Evolutionary conservation across 2,113 vertebrate genomes (phyloP), one percentile per base, ranked within the genome.

Genomic region (Epinephelus cyanopodus): DNA sequence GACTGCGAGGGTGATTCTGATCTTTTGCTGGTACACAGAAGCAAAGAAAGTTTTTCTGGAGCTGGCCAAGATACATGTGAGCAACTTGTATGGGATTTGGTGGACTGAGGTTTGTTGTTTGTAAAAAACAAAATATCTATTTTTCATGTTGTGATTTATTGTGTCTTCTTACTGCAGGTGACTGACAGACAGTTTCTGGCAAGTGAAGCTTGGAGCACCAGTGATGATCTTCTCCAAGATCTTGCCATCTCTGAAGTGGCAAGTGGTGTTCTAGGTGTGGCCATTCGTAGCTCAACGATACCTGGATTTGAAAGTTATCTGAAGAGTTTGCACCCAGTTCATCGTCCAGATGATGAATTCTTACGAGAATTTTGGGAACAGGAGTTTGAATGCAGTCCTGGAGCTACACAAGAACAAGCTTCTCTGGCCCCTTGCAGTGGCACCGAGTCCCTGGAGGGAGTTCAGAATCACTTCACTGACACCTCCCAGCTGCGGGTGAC

Each of bases 201-300:
- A 81, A 94, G 95, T 77, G 95, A 95, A 79, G 89, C 92, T 19
- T 96, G 94, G 95, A 95, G 95, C 78, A 94, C 93, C 37, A 94
- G 90, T 77, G 45, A 64, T 5, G 47, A 87, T 39, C 71, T 95
- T 37, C 71, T 95, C 33, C 60, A 74, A 71, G 89, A 94, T 53
- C 42, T 70, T 1, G 61, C 82, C 21, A 80, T 93, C 62, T 81
- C 74, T 33, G 62, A 80, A 9, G 86, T 95, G 33, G 52, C 88
- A 14, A 77, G 45, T 13, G 94, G 95, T 27, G 90, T 93, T 25
- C 52, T 95, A 15, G 95, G 95, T 9, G 93, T 96, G 53, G 95
- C 95, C 23, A 89, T 95, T 19, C 85, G 90, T 54, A 92, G 92
- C 54, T 90, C 87, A 23, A n/a, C 82, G 4, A 94, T 95, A 64